Conservation (phyloP, 2,888 invertebrate genomes). For the Aspidapion aeneum region DNA sequence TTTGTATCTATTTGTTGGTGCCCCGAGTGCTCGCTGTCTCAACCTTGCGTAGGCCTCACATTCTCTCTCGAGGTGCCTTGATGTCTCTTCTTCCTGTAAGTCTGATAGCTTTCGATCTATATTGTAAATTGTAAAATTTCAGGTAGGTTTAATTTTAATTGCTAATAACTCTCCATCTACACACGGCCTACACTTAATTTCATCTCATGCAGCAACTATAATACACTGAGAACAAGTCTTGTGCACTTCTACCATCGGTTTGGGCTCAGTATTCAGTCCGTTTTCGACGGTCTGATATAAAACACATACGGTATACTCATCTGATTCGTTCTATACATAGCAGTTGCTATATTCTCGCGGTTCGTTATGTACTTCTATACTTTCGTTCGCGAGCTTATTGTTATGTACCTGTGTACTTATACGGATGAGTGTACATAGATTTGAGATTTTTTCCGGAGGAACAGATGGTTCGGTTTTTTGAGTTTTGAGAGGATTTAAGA, state of each 20-base stretch:
- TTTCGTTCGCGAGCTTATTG: background rate
- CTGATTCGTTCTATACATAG: background rate
- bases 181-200: background rate
- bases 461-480: background rate
- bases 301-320: background rate
- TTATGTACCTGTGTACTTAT: background rate
- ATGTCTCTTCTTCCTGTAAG: too few relatives aligned
- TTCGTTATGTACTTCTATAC: background rate
- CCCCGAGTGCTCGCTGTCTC: too few relatives aligned
- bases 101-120: too few relatives aligned
- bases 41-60: too few relatives aligned
- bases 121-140: too few relatives aligned
- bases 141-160: too few relatives aligned
- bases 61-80: too few relatives aligned
- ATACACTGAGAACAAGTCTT: background rate
- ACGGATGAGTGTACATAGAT: background rate
- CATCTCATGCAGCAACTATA: background rate
- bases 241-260: background rate
- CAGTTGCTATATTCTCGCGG: too few relatives aligned
- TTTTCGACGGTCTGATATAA: background rate
- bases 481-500: background rate
- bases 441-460: background rate
- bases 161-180: background rate
- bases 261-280: background rate
- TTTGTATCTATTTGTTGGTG: too few relatives aligned